phyloP scores from a whole-genome alignment of 2,797 vertebrate genomes.

The Mallotus villosus region DNA sequence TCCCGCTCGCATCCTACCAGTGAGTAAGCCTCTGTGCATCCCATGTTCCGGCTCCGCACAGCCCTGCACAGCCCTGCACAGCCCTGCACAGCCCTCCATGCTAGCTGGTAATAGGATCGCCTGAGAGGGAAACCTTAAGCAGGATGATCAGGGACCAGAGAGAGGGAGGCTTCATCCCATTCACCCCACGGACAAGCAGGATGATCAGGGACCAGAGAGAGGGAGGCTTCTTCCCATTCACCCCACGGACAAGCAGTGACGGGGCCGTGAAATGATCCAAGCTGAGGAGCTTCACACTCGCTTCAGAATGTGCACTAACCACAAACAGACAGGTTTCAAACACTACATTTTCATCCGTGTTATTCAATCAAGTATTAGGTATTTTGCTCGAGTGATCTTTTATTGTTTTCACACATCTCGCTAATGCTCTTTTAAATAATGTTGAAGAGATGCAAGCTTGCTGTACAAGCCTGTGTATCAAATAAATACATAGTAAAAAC shows the following conservation, averaged over 20 bases:
- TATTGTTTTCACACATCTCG: no score
- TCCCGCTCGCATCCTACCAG: constrained; percentile 21
- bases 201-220: not conserved
- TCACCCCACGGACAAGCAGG: not conserved
- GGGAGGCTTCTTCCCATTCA: not conserved
- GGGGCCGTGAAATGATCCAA: not conserved
- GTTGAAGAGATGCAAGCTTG: no score
- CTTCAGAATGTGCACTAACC: not conserved
- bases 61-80: no score
- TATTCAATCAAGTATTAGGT: not conserved
- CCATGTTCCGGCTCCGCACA: not conserved
- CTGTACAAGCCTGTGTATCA: no score
- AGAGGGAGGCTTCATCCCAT: not conserved
- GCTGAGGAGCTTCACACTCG: not conserved
- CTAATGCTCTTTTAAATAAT: no score
- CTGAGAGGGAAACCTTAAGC: no score
- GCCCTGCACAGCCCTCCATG: no score
- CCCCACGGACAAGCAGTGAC: not conserved
- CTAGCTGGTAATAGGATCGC: no score
- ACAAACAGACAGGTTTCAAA: not conserved
- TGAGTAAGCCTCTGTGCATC: not conserved
- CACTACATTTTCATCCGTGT: not conserved
- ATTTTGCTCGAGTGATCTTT: no score
- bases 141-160: not conserved
- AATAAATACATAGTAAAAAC: no score